A percentile compares a stretch with the other conserved stretches of the same genome.
Conservation (phyloP, 2,113 vertebrate genomes). For the Neolamprologus toae region DNA sequence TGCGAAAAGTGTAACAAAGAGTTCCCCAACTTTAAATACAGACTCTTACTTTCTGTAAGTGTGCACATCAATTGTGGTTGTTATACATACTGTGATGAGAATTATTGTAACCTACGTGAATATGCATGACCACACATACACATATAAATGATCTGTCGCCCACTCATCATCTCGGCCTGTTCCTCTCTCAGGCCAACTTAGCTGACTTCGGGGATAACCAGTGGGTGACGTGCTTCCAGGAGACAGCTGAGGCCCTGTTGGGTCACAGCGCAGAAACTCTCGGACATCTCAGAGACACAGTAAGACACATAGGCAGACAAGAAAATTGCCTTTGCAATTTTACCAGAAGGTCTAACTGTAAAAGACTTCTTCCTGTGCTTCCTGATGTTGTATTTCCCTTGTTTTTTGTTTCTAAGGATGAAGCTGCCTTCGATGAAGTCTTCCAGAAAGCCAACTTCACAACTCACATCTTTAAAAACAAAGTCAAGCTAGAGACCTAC, state of each 20-base stretch:
- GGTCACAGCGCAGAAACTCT: conserved; percentile 79
- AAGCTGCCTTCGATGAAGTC: conserved; percentile 81
- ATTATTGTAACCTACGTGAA: neutral
- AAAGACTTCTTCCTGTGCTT: neutral
- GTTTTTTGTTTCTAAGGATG: conserved; percentile 50
- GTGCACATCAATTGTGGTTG: neutral
- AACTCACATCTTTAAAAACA: conserved; percentile 79
- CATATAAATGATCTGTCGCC: neutral
- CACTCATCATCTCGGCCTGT: neutral
- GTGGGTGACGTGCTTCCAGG: conserved; percentile 95
- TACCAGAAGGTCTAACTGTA: neutral
- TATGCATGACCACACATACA: neutral
- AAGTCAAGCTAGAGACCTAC: conserved; percentile 86
- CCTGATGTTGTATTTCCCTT: neutral
- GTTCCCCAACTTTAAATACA: conserved; percentile 85
- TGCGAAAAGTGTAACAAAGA: conserved; percentile 86
- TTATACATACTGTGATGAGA: neutral
- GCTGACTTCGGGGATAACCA: conserved; percentile 87
- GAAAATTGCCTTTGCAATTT: neutral
- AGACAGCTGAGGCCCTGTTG: conserved; percentile 82
- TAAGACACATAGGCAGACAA: conserved; percentile 48
- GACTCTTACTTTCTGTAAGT: conserved; percentile 85
- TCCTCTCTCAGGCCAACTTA: conserved; percentile 78
- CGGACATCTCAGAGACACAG: conserved; percentile 84
- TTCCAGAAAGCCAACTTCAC: conserved; percentile 84